A percentile compares a stretch with the other conserved stretches of the same genome.
Evolutionary conservation across 2,113 vertebrate species (phyloP).

Genomic region (Microcebus murinus): DNA sequence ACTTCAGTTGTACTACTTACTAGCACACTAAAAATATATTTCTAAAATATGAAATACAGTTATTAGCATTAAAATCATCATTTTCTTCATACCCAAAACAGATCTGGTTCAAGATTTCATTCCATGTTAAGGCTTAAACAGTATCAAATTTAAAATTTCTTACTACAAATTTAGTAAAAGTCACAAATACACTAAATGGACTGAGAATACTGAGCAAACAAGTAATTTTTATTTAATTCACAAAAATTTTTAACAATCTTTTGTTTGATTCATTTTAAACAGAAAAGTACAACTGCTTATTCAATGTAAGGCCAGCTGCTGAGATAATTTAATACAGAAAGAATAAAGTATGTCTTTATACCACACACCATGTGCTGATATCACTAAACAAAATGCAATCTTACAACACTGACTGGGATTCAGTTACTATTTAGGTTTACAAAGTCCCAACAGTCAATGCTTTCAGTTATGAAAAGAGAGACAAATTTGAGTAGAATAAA

Average conservation of each 20-base stretch:
- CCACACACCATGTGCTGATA: neutral
- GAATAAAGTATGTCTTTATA: neutral
- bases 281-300: neutral
- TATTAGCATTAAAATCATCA: slow-evolving; percentile 47
- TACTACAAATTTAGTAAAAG: slow-evolving; percentile 36
- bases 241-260: neutral
- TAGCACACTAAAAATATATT: slow-evolving; percentile 46
- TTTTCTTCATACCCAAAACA: slow-evolving; percentile 29
- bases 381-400: neutral
- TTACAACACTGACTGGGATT: neutral
- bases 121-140: neutral
- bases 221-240: neutral
- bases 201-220: neutral
- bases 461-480: neutral
- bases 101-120: neutral
- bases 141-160: neutral
- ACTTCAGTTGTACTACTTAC: slow-evolving; percentile 32
- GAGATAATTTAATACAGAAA: neutral
- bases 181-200: neutral
- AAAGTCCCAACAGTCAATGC: neutral
- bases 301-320: neutral
- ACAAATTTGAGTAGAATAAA: neutral
- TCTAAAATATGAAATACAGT: slow-evolving; percentile 60
- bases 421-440: neutral
- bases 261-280: neutral